Conservation (phyloP, 2,797 vertebrate species). For the Diceros bicornis region DNA sequence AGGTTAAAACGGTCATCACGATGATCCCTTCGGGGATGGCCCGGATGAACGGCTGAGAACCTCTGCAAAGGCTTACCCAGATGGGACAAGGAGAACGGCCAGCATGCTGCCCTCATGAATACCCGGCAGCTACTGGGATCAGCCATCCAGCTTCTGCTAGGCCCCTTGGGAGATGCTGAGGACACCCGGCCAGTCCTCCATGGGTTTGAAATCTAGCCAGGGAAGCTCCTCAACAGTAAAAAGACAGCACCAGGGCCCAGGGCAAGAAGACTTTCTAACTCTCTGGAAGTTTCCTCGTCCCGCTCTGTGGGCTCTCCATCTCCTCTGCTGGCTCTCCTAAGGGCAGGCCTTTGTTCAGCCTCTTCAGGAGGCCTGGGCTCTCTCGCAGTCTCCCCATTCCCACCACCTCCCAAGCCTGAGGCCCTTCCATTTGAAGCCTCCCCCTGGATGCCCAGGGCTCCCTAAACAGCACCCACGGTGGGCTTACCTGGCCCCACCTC, state of each 20-base stretch:
- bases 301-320: neutral
- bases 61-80: too few species aligned
- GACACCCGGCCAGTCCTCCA: neutral
- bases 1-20: neutral
- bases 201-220: neutral
- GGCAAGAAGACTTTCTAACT: neutral
- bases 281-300: neutral
- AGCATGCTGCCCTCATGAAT: too few species aligned
- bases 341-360: neutral
- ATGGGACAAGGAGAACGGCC: too few species aligned
- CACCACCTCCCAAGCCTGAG: too few species aligned
- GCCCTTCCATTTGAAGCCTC: neutral
- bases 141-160: neutral
- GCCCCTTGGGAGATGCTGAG: neutral
- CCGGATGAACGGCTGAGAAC: too few species aligned
- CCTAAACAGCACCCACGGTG: neutral
- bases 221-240: neutral
- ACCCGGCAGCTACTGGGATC: too few species aligned
- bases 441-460: neutral
- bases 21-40: neutral
- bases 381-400: neutral
- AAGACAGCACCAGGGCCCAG: neutral
- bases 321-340: neutral
- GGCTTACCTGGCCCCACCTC: neutral
- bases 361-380: neutral